Base-by-base conservation (phyloP, 2,888 invertebrate species). In the Ischnus inquisitorius region DNA sequence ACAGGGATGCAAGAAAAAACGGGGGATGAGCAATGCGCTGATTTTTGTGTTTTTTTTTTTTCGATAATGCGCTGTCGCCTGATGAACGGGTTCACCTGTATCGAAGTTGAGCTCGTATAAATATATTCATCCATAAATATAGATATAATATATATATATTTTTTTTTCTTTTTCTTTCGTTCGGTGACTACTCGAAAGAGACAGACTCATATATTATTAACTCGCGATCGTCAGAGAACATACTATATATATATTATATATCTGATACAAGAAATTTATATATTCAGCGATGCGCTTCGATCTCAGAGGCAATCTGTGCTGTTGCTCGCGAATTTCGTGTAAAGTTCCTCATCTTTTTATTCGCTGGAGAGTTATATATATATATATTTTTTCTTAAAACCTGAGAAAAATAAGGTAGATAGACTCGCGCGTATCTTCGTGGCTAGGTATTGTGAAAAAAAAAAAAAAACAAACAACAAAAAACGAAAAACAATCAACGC, bases 261-360 rank as follows among this genome's bases (percentile, higher is more conserved):
- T 12, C 12, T 57, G 22, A 12, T 51, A 71, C 71, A 57, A 72
- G 25, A 72, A 60, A 34, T 34, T 34, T 72, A 60, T 72, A 62
- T 62, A 72, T 72, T 72, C 46, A 10, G 60, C 60, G 46, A 60
- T 60, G 72, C 60, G 54, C 71, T 54, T 71, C 54, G 41, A 57
- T 57, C 41, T 68, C n/a, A 48, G 57, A 60, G 48, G 48, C 22
- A 74, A 34, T 34, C 34, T 74, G 25, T 16, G 72, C 72, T 46
- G 62, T 43, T 62, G 46, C 62, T 74, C 60, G 72, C 48, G 28
- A 80, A 67, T 80, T 71, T 72, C 74, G 74, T 74, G 77, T 57
- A 69, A 81, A 83, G 83, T 83, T 83, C 79, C 83, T 83, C 77
- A 64, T 83, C 60, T 80, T 79, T 80, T 77, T 71, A 76, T 76